Evolutionary conservation across 2,888 invertebrate species (phyloP), one percentile per base, ranked within the genome.

Genomic region (Syritta pipiens): DNA sequence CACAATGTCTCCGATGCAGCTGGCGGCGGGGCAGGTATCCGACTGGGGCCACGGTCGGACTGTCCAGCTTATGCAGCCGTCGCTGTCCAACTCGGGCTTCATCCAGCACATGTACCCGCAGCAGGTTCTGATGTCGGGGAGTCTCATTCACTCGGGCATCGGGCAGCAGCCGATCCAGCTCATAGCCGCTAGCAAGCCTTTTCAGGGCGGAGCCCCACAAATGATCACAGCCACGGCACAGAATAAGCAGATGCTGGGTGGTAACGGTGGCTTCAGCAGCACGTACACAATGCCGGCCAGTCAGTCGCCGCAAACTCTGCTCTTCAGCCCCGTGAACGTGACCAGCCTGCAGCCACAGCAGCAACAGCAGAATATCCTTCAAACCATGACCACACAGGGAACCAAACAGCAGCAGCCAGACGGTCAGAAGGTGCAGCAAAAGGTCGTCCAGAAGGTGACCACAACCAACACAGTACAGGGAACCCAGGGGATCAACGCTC

Each of bases 111-210:
- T 72, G 6, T 85, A 96, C 79, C 95, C 95, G 88, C 92, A 94
- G 0, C 95, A 94, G 85, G 95, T 96, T 74, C 88, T 97, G 20
- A 95, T 96, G 92, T 95, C 95, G 0, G 93, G 95, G 1, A 94
- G 94, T 86, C 90, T 96, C 4, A 91, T 96, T 86, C 95, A 86
- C 51, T 84, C 86, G 0, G 85, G 87, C 0, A 65, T 89, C 4
- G 88, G 88, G 0, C 88, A 88, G 71, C 89, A 88, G 77, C 88
- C 88, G 7, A 89, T 89, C 35, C 89, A 95, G 92, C 94, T 96
- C 68, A 95, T 96, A 81, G 92, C 96, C 4, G 93, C 94, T 14
- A 93, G 94, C 20, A 96, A 96, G 86, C 94, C 95, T 2, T 96
- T 96, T 87, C 95, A 95, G 87, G 93, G 95, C 44, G 93, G 93